Conservation (phyloP, 2,797 vertebrate genomes). For the Onychomys torridus region DNA sequence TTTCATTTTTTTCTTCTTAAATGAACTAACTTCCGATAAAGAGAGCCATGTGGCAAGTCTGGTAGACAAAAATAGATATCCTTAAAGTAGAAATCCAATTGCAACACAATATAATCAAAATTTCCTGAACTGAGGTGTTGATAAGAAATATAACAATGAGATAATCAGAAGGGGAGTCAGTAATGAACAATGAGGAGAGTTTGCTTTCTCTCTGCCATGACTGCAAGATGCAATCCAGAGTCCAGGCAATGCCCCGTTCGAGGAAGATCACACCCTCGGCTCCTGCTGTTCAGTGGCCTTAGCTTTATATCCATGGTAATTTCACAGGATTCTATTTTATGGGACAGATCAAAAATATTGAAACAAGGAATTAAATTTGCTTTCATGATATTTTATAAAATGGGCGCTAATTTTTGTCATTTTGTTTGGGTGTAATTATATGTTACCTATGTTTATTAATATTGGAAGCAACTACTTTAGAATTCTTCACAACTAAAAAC, state of each 20-base stretch:
- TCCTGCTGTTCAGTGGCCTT: neutral
- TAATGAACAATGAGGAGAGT: neutral
- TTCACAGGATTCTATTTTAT: neutral
- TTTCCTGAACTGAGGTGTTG: neutral
- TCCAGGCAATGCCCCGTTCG: neutral
- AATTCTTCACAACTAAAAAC: slow-evolving; percentile 9
- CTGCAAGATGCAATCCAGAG: neutral
- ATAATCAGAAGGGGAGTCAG: neutral
- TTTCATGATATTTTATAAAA: neutral
- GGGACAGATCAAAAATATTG: neutral
- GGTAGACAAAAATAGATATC: neutral
- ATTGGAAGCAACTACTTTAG: slow-evolving; percentile 14
- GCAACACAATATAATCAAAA: neutral
- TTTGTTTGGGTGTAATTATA: neutral
- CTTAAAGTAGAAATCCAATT: neutral
- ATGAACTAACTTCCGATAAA: slow-evolving; percentile 19
- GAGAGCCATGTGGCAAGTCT: neutral
- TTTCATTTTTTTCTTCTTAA: neutral
- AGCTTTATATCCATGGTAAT: neutral
- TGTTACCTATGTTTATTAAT: neutral
- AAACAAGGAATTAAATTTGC: neutral
- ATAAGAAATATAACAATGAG: neutral
- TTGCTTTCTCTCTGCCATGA: neutral
- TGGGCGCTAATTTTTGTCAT: neutral
- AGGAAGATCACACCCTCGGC: neutral